Evolutionary conservation across 2,888 invertebrate species (phyloP), one percentile per base, ranked within the genome.

Genomic region (Linyphia triangularis): DNA sequence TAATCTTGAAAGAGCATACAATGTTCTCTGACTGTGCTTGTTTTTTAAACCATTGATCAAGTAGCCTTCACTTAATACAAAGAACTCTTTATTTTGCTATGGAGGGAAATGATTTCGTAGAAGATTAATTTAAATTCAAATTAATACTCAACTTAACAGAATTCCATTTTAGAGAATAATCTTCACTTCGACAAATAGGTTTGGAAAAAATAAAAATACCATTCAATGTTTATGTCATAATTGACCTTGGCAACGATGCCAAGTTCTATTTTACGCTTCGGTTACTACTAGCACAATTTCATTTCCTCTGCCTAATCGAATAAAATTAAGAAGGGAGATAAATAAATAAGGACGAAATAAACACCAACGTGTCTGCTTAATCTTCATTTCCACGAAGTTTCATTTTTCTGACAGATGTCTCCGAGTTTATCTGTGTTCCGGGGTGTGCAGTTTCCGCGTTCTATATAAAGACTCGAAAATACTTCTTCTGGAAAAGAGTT

Each of bases 331-430:
- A 43, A 43, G 43, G 43, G 43, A 43, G 43, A 43, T 43, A 43
- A 43, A 43, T 9, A 43, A 13, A 16, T 13, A 43, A 16, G 16
- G 16, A 16, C 43, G 43, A n/a, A n/a, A n/a, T n/a, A n/a, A n/a
- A n/a, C n/a, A n/a, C n/a, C n/a, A n/a, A n/a, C n/a, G 43, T 16
- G 10, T 16, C 9, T 9, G 5, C 10, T 69, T 37, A 6, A 22
- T 69, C 43, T 16, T 43, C 26, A 10, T 26, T 43, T 69, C 37
- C 65, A 30, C 65, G 30, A 67, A 67, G 30, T 6, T 26, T 57
- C 73, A 10, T 19, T 57, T 73, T 73, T 73, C 57, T 57, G 57
- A 57, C 73, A 57, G 73, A 73, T 57, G 73, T 59, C 57, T 43
- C n/a, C 30, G 57, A 30, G 57, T 73, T 73, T 73, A 73, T 73